phyloP scores from a whole-genome alignment of 92 coral and sea anemone genomes.

The Phenganax subtilis region DNA sequence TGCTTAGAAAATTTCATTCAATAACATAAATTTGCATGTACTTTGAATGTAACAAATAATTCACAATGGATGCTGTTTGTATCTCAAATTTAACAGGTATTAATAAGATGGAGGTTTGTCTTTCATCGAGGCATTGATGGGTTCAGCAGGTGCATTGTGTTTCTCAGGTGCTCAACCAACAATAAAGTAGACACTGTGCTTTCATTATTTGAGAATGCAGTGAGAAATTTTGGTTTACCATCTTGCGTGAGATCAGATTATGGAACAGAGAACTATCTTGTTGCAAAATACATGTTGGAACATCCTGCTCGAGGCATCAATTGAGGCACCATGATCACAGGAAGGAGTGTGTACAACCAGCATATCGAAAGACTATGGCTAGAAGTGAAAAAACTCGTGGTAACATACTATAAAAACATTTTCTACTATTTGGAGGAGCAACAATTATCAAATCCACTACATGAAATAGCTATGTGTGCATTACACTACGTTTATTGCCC shows the following conservation, averaged over 20 bases:
- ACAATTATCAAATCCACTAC: constrained; percentile 43
- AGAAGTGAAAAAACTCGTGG: constrained; percentile 48
- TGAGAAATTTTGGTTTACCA: constrained; percentile 35
- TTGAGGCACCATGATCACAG: constrained; percentile 52
- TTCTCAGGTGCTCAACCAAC: constrained; percentile 41
- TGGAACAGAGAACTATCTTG: constrained; percentile 36
- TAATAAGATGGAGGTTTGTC: constrained; percentile 14
- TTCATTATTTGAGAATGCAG: constrained; percentile 20
- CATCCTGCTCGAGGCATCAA: constrained; percentile 39
- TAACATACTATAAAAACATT: constrained; percentile 38
- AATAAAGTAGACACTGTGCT: constrained; percentile 43
- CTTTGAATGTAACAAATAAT: too few species aligned
- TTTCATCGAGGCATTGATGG: constrained; percentile 43
- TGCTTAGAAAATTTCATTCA: too few species aligned
- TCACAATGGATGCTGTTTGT: too few species aligned
- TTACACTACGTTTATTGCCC: constrained; percentile 47
- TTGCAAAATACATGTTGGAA: constrained; percentile 12
- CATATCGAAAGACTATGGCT: constrained; percentile 44
- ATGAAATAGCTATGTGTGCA: constrained; percentile 41
- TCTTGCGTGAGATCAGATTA: constrained; percentile 32
- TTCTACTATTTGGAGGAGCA: constrained; percentile 44
- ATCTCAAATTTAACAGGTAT: background rate
- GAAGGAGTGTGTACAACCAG: constrained; percentile 50
- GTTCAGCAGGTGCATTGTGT: constrained; percentile 38
- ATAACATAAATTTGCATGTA: too few species aligned